Conservation (phyloP, 2,113 vertebrate species). For the Oceanodroma tethys region DNA sequence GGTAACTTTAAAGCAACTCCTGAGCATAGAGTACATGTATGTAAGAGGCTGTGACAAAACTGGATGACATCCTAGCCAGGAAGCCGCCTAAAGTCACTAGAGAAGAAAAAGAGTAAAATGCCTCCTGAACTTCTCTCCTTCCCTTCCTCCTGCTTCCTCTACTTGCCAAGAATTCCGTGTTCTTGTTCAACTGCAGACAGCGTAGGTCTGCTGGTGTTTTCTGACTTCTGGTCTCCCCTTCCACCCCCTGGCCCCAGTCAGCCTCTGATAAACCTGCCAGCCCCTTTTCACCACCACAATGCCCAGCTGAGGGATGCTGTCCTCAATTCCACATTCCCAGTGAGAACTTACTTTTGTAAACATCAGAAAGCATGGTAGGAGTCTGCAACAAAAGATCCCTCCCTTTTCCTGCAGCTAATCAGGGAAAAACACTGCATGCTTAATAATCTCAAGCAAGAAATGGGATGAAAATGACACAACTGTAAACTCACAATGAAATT, state of each 20-base stretch:
- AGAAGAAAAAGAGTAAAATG: not conserved
- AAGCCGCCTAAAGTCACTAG: not conserved
- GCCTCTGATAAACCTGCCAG: not conserved
- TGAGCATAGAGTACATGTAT: not conserved
- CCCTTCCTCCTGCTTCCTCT: not conserved
- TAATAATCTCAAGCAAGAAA: not conserved
- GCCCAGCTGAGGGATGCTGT: not conserved
- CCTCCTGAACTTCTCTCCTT: not conserved
- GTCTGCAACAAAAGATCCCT: not conserved
- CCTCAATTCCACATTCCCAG: not conserved
- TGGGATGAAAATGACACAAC: not conserved
- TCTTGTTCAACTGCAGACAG: not conserved
- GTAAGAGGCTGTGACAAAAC: not conserved
- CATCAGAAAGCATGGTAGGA: not conserved
- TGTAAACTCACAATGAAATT: not conserved
- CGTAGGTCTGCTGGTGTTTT: not conserved
- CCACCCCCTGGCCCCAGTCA: not conserved
- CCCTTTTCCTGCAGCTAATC: not conserved
- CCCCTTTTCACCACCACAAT: not conserved
- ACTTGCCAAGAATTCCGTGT: not conserved
- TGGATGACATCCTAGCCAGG: not conserved
- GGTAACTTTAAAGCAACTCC: not conserved
- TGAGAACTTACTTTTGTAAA: not conserved
- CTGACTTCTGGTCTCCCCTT: not conserved
- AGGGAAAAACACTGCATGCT: not conserved